Percentiles rank a stretch among this genome's conserved stretches.
phyloP scores from a whole-genome alignment of 1,140 invertebrate species.

The Bombus consobrinus region DNA sequence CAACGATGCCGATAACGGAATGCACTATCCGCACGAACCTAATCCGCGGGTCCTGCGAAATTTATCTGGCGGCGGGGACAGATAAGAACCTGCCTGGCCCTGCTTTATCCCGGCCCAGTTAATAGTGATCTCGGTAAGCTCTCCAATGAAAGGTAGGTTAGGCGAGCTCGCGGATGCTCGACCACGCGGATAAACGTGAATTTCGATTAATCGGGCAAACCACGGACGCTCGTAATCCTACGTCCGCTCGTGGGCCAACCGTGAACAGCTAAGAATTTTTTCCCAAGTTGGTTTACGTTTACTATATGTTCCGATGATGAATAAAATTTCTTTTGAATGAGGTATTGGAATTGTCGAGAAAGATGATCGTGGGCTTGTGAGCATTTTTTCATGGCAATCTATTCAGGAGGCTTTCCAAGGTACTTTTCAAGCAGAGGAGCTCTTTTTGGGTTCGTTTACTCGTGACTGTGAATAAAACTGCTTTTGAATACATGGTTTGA shows the following conservation, averaged over 20 bases:
- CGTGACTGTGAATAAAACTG: background rate
- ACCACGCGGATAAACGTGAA: conserved; percentile 45
- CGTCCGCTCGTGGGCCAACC: too few species aligned
- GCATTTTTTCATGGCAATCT: too few species aligned
- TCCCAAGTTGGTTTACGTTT: background rate
- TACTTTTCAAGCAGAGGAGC: too few species aligned
- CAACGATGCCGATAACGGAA: conserved; percentile 65
- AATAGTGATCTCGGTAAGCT: conserved; percentile 70
- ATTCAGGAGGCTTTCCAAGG: too few species aligned
- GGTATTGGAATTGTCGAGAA: too few species aligned
- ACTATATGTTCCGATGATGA: too few species aligned
- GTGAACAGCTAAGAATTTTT: background rate
- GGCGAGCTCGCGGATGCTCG: conserved; percentile 27
- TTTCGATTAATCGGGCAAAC: conserved; percentile 59
- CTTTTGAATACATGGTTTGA: background rate
- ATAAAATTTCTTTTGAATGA: background rate
- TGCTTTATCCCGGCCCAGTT: conserved; percentile 65
- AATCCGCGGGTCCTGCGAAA: conserved; percentile 68
- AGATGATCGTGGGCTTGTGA: too few species aligned
- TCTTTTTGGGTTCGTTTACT: background rate
- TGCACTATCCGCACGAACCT: conserved; percentile 70
- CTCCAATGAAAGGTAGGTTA: conserved; percentile 68
- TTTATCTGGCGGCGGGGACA: conserved; percentile 64
- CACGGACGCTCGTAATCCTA: conserved; percentile 52
- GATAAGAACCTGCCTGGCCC: conserved; percentile 64